phyloP scores from a whole-genome alignment of 2,113 vertebrate genomes.

The Lepidothrix coronata region DNA sequence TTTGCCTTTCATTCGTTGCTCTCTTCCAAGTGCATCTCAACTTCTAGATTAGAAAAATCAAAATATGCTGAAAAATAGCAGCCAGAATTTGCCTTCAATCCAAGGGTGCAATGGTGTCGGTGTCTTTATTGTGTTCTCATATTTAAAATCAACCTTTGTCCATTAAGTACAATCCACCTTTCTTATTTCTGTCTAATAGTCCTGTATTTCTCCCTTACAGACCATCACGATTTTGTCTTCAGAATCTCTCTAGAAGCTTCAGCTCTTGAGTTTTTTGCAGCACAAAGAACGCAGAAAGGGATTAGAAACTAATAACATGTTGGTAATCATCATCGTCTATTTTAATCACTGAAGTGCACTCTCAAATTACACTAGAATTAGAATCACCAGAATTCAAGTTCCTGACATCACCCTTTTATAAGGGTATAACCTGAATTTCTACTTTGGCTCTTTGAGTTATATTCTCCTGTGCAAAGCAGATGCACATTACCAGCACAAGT shows the following conservation, averaged over 20 bases:
- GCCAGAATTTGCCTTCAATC: neutral
- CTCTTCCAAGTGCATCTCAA: neutral
- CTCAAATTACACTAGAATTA: neutral
- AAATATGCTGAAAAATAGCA: neutral
- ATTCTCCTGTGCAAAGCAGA: neutral
- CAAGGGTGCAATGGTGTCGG: neutral
- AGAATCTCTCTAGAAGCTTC: neutral
- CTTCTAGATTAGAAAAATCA: neutral
- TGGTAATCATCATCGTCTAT: neutral
- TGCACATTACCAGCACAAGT: fast-evolving
- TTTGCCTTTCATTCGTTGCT: neutral
- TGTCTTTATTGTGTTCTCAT: neutral
- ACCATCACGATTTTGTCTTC: neutral
- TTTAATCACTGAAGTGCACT: neutral
- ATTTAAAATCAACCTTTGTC: neutral
- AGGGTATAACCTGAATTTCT: neutral
- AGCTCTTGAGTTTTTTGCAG: neutral
- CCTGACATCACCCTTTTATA: neutral
- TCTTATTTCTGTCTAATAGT: neutral
- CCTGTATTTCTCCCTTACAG: neutral
- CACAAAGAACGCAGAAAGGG: neutral
- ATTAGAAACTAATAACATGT: neutral
- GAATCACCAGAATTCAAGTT: neutral
- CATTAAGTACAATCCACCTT: neutral
- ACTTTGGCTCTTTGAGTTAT: neutral